These are phyloP conservation scores for Eurytoma adleriae DNA, from an alignment of 2,888 invertebrate genomes.

Conservation along the genomic window DNA sequence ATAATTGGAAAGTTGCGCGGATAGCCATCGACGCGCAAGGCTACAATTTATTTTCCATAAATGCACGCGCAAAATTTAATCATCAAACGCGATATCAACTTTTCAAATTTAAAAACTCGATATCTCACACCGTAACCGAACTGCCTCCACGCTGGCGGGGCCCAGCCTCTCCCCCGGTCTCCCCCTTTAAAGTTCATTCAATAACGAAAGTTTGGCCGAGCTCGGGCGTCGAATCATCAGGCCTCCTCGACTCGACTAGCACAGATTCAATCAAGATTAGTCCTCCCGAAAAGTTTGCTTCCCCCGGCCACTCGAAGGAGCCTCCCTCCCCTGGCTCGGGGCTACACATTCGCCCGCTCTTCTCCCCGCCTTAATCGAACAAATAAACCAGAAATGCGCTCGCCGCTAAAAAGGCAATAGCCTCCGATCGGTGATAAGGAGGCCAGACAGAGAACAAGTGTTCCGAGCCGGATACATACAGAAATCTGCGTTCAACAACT, in stretches of 20 bases:
- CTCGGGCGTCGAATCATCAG: slow-evolving; percentile 40
- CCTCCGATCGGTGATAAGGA: slow-evolving; percentile 17
- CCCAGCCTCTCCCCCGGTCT: background rate
- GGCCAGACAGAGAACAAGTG: slow-evolving; percentile 4
- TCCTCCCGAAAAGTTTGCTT: slow-evolving; percentile 52
- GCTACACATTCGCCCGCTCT: slow-evolving; percentile 10
- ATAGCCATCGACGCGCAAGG: background rate
- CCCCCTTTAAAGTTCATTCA: slow-evolving; percentile 50
- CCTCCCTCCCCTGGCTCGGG: background rate
- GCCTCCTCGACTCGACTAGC: background rate
- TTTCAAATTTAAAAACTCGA: slow-evolving; percentile 54
- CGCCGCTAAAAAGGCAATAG: slow-evolving; percentile 36
- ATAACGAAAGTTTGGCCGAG: slow-evolving; percentile 53
- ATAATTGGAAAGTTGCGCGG: no score
- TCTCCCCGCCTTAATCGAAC: slow-evolving; percentile 35
- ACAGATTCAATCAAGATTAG: slow-evolving; percentile 57
- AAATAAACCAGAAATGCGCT: slow-evolving; percentile 40
- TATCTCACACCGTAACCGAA: slow-evolving; percentile 23
- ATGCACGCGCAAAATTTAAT: slow-evolving; percentile 36
- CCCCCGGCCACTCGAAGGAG: background rate
- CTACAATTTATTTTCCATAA: background rate
- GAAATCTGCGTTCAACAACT: no score
- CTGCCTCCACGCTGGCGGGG: background rate
- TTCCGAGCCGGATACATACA: background rate
- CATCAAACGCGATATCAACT: slow-evolving; percentile 40